Percentiles rank a stretch among this genome's conserved stretches.
These are phyloP conservation scores for Salminus brasiliensis DNA, from an alignment of 2,113 vertebrate species.

Conservation along the genomic window DNA sequence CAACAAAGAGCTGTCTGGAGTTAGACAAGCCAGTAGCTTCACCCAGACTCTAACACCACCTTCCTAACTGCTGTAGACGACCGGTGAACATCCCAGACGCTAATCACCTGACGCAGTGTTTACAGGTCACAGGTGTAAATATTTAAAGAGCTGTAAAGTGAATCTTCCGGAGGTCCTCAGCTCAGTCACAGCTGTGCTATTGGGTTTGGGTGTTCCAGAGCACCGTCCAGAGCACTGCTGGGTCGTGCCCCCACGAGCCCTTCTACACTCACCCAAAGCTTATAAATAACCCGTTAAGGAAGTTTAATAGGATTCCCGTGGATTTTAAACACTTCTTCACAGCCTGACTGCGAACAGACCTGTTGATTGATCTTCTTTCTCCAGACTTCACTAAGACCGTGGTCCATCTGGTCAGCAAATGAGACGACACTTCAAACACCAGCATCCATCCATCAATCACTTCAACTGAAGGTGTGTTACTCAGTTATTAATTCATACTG, in stretches of 20 bases:
- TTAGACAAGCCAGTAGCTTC: no score
- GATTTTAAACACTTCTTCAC: constrained; percentile 30
- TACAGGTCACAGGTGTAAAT: no score
- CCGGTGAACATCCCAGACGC: no score
- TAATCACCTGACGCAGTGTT: no score
- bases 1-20: no score
- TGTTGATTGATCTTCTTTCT: neutral
- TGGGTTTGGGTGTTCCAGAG: neutral
- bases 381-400: neutral
- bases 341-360: neutral
- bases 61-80: no score
- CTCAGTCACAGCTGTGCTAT: neutral
- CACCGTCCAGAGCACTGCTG: neutral
- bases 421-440: neutral
- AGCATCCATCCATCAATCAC: neutral
- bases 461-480: neutral
- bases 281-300: constrained; percentile 41
- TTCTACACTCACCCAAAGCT: neutral
- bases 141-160: no score
- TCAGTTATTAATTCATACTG: neutral
- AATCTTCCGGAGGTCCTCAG: no score
- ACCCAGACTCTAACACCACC: no score
- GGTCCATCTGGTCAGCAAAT: neutral
- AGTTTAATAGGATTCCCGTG: constrained; percentile 26
- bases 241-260: neutral